Conservation (phyloP, 2,797 vertebrate species). For the Hippoglossus hippoglossus region DNA sequence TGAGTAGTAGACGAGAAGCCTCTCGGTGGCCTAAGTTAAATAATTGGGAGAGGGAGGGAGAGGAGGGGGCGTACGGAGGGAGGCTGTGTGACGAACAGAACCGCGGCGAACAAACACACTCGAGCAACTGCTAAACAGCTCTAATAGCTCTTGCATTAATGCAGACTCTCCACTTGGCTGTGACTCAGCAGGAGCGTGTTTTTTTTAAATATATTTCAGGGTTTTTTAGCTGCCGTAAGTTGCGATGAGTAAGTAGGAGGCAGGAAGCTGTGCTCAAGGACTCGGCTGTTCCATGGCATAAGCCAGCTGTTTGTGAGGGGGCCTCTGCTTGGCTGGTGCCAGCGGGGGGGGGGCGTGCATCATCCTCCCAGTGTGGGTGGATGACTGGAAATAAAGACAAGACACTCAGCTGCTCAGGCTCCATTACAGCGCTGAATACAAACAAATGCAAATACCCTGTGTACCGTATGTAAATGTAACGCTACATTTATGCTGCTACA, state of each 20-base stretch:
- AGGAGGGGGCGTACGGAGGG: conserved; percentile 36
- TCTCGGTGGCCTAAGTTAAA: conserved; percentile 76
- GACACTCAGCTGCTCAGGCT: conserved; percentile 46
- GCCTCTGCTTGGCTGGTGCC: neutral
- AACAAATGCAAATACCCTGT: conserved; percentile 62
- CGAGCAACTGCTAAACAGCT: conserved; percentile 27
- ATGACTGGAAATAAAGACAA: conserved; percentile 45
- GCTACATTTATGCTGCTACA: conserved; percentile 39
- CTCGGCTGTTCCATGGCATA: conserved; percentile 26
- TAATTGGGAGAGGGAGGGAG: conserved; percentile 70
- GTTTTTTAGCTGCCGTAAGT: conserved; percentile 31
- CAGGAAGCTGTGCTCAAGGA: conserved; percentile 42
- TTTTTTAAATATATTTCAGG: conserved; percentile 14
- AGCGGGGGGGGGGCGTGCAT: conserved; percentile 21
- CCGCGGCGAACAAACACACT: conserved; percentile 56
- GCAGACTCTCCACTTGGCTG: conserved; percentile 10
- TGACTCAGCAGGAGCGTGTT: conserved; percentile 42
- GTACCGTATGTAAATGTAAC: conserved; percentile 53
- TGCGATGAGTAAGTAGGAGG: conserved; percentile 37
- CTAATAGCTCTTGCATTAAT: conserved; percentile 42
- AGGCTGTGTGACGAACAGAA: conserved; percentile 54
- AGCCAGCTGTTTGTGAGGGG: conserved; percentile 33
- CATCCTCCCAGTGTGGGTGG: conserved; percentile 55
- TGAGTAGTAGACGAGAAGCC: conserved; percentile 64
- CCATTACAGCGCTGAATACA: conserved; percentile 49